Evolutionary conservation across 2,888 invertebrate genomes (phyloP).

Genomic region (Graphium colonna): DNA sequence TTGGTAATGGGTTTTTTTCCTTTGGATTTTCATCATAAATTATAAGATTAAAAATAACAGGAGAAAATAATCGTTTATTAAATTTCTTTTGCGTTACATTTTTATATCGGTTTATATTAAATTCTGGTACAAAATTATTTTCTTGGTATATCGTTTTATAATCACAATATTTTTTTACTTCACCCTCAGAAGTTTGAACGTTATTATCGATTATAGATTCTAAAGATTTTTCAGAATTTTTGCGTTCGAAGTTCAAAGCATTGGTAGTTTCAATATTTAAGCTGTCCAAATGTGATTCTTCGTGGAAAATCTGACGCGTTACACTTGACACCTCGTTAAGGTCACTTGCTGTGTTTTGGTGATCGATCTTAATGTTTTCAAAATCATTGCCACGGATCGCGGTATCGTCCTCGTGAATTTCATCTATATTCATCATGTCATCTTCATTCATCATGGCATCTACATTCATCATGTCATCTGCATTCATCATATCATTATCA

Average conservation of each 20-base stretch:
- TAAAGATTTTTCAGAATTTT: neutral
- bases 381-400: conserved; percentile 1
- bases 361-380: neutral
- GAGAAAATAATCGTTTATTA: conserved; percentile 55
- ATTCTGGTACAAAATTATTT: neutral
- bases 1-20: conserved; percentile 11
- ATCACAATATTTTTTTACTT: neutral
- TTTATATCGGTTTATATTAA: neutral
- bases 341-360: neutral
- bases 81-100: conserved; percentile 20
- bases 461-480: too few relatives aligned
- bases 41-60: conserved; percentile 58
- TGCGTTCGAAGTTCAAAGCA: neutral
- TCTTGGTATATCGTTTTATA: neutral
- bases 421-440: too few relatives aligned
- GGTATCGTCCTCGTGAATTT: neutral
- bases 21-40: conserved; percentile 29
- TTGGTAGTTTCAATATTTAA: neutral
- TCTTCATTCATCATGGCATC: too few relatives aligned
- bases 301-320: neutral
- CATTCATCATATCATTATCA: too few relatives aligned
- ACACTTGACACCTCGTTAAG: neutral
- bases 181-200: neutral
- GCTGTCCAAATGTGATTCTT: neutral
- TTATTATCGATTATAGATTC: neutral